A percentile compares a stretch with the other conserved stretches of the same genome.
Evolutionary conservation across 2,113 vertebrate genomes (phyloP).

Genomic region (Nothocercus nigrocapillus): DNA sequence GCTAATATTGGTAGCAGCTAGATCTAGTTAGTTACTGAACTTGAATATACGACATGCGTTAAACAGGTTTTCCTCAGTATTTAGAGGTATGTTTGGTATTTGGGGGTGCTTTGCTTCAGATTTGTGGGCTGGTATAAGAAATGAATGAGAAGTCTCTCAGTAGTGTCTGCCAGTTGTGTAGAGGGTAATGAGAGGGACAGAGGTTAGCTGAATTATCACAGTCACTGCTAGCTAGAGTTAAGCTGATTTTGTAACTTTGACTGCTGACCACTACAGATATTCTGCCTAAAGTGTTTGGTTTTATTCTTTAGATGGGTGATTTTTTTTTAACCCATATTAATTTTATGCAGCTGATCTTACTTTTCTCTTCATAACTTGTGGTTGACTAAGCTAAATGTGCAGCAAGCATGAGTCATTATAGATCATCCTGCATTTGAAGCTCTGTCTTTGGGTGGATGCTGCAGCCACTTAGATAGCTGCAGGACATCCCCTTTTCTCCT

Average conservation of each 20-base stretch:
- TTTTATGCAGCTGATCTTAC: background rate
- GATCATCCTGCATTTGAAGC: background rate
- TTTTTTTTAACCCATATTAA: background rate
- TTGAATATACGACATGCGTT: rapidly evolving
- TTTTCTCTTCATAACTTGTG: background rate
- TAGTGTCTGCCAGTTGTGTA: rapidly evolving
- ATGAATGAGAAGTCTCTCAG: background rate
- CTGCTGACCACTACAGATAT: background rate
- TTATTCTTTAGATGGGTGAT: background rate
- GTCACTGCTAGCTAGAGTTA: too few relatives aligned
- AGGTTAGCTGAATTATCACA: background rate
- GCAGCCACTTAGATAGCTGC: background rate
- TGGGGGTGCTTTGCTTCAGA: background rate
- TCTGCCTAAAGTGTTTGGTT: background rate
- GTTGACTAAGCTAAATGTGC: background rate
- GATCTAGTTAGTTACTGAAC: background rate
- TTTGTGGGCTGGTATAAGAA: background rate
- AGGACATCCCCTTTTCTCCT: constrained; percentile 45
- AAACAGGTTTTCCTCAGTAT: background rate
- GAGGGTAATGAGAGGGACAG: background rate
- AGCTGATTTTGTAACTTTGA: background rate
- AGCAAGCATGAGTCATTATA: background rate
- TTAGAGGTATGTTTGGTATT: background rate
- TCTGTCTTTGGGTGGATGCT: background rate
- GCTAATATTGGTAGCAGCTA: background rate